Conservation (phyloP, 2,888 invertebrate genomes). For the Molorchus minor region DNA sequence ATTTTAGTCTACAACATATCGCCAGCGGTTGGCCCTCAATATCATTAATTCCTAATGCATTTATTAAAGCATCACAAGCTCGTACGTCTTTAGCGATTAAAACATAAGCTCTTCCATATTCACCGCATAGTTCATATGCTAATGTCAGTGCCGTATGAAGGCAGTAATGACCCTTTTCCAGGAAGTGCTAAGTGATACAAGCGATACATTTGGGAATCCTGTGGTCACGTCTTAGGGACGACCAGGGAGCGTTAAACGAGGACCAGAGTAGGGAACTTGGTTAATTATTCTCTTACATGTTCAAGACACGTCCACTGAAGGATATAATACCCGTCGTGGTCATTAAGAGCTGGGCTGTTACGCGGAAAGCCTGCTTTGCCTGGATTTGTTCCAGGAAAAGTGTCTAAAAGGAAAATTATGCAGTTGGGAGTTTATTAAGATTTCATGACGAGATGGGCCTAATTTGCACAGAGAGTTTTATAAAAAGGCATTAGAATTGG, state of each 20-base stretch:
- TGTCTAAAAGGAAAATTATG: constrained; percentile 3
- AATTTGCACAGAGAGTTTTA: no score
- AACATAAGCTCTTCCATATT: constrained; percentile 35
- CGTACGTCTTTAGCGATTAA: no score
- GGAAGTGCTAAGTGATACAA: constrained; percentile 60
- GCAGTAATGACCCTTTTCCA: constrained; percentile 45
- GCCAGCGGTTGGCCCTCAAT: no score
- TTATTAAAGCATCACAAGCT: no score
- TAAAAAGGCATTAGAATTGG: no score
- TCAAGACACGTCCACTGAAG: constrained; percentile 47
- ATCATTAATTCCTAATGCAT: no score
- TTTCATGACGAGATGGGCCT: no score
- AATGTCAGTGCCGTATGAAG: constrained; percentile 39
- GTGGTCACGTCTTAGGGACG: constrained; percentile 57
- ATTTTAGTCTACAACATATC: no score
- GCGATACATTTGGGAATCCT: constrained; percentile 59
- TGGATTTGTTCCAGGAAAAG: constrained; percentile 2
- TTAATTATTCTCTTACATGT: constrained; percentile 58
- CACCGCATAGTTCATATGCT: constrained; percentile 39
- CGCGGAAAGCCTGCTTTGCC: background rate
- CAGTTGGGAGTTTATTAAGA: constrained; percentile 1
- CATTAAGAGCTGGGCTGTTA: constrained; percentile 31
- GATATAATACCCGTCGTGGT: constrained; percentile 38
- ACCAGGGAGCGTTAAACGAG: constrained; percentile 53
- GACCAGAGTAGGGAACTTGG: constrained; percentile 53